A percentile compares a stretch with the other conserved stretches of the same genome.
Conservation (phyloP, 1,140 invertebrate genomes). For the Sweltsa coloradensis region DNA sequence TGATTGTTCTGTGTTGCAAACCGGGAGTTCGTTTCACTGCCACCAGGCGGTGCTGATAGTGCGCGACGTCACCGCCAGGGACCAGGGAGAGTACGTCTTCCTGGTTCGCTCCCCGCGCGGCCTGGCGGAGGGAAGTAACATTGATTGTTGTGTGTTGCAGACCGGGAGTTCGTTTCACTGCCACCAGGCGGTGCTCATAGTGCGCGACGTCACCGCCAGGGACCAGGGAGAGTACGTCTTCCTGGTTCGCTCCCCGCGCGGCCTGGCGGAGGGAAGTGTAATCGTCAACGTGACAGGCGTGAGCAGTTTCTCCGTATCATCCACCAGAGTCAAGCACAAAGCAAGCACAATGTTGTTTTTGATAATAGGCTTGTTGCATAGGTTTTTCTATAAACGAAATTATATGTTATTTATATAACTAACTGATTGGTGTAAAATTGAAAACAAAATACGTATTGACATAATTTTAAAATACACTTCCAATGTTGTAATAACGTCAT, state of each 20-base stretch:
- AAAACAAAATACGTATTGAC: too few relatives aligned
- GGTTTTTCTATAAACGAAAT: too few relatives aligned
- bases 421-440: too few relatives aligned
- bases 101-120: constrained; percentile 40
- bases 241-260: constrained; percentile 38
- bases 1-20: constrained; percentile 29
- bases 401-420: too few relatives aligned
- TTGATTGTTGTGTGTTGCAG: constrained; percentile 28
- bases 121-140: constrained; percentile 39
- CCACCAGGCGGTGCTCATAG: constrained; percentile 36
- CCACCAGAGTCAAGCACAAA: constrained; percentile 3
- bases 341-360: too few relatives aligned
- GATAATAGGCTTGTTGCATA: too few relatives aligned
- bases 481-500: too few relatives aligned
- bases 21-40: constrained; percentile 34
- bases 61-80: constrained; percentile 34
- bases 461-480: too few relatives aligned
- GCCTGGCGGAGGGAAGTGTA: constrained; percentile 39
- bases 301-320: constrained; percentile 19
- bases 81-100: constrained; percentile 42
- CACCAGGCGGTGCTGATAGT: constrained; percentile 38
- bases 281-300: constrained; percentile 40
- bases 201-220: constrained; percentile 35
- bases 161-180: constrained; percentile 34
- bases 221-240: constrained; percentile 44